Conservation (phyloP, 2,888 invertebrate species). For the Heteromurus nitidus region DNA sequence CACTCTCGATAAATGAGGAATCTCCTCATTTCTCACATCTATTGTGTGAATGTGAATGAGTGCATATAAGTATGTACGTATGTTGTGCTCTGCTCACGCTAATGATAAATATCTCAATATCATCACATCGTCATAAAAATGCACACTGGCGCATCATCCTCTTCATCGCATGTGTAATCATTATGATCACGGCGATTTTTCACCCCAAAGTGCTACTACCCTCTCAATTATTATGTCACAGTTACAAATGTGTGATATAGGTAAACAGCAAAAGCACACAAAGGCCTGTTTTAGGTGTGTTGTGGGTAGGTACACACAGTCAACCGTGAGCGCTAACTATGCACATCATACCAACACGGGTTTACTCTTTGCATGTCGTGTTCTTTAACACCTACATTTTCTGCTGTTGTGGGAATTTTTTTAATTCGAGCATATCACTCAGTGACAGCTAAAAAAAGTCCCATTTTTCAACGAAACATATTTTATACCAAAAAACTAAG, state of each 20-base stretch:
- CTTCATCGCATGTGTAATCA: conserved; percentile 20
- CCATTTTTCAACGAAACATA: conserved; percentile 9
- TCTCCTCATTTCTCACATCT: conserved; percentile 3
- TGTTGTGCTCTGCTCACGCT: background rate
- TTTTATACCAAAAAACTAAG: conserved; percentile 6
- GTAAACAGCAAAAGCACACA: background rate
- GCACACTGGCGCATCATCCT: too few relatives aligned
- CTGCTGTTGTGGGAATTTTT: conserved; percentile 29
- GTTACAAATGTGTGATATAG: conserved; percentile 9
- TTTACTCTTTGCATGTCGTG: background rate
- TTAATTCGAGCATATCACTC: background rate
- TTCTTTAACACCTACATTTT: background rate
- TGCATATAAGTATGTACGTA: too few relatives aligned
- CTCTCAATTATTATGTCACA: conserved; percentile 33
- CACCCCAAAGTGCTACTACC: conserved; percentile 21
- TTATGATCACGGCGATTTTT: conserved; percentile 28
- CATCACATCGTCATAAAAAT: conserved; percentile 12
- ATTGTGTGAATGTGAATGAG: too few relatives aligned
- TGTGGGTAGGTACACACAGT: background rate
- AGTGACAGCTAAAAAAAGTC: too few relatives aligned
- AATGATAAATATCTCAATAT: conserved; percentile 48
- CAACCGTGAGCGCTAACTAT: background rate
- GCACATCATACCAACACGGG: background rate
- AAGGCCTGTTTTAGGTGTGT: background rate
- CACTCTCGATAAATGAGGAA: conserved; percentile 21